Base-by-base conservation (phyloP, 1,140 invertebrate genomes). In the Zaprionus taronus region DNA sequence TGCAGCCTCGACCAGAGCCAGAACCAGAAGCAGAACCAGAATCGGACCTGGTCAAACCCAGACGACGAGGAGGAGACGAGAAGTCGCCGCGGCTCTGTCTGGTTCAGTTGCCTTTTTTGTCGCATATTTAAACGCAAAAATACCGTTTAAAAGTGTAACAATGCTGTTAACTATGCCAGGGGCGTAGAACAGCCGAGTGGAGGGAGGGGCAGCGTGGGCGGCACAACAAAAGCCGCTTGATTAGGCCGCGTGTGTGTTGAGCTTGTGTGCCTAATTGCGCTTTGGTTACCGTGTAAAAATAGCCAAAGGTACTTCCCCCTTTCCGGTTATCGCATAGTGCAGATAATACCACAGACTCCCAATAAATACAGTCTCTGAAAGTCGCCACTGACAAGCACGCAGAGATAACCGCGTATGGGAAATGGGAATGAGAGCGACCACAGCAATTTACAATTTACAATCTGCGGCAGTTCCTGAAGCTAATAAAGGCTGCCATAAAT, bases 81-180 rank as follows among this genome's bases (percentile, higher is more conserved):
- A 53, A 26, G 47, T 7, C 26, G 24, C 14, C 60, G 38, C 11
- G 9, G 3, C 24, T 49, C 38, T 11, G 24, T 44, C 28, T 51
- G 61, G 51, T 41, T 64, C 41, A 72, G 69, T 77, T 79, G 61
- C 68, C 69, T 72, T 57, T 72, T 57, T 82, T 83, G 81, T 60
- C 74, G 75, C 83, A 83, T 81, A 81, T 89, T 89, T 74, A 79
- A 89, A 72, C 36, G 78, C 67, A 57, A 80, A 81, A 79, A 81
- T 84, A 77, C 79, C 85, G 84, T 85, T 89, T 89, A 89, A 81
- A 89, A 77, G 84, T 84, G 84, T 89, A 89, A 89, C 84, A 89
- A 89, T 90, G 78, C 85, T 84, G 84, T 81, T 89, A 90, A 81
- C 84, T 73, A 79, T 61, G 67, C 62, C 67, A 61, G 72, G 64